Conservation (phyloP, 2,113 vertebrate species). For the Myrmecophaga tridactyla region DNA sequence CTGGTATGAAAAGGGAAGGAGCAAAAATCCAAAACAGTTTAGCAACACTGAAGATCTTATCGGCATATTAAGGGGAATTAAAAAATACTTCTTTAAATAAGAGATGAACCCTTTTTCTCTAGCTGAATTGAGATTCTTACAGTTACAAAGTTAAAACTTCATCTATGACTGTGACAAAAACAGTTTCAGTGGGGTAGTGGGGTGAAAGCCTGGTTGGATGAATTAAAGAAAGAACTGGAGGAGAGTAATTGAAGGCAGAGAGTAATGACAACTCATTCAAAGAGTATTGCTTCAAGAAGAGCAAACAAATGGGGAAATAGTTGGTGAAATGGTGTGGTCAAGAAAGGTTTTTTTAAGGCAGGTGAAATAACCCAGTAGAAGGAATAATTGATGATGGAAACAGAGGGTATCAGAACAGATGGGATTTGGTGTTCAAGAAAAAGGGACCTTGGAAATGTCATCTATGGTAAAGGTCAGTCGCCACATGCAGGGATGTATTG, state of each 20-base stretch:
- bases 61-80: neutral
- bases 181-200: neutral
- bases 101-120: constrained; percentile 15
- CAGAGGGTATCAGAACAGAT: neutral
- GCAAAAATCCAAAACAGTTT: constrained; percentile 50
- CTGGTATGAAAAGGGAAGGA: neutral
- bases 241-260: neutral
- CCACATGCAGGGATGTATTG: neutral
- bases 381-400: neutral
- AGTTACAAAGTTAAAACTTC: constrained; percentile 50
- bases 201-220: neutral
- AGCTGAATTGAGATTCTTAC: constrained; percentile 38
- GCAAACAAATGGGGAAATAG: neutral
- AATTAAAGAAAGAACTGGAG: neutral
- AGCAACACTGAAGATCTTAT: constrained; percentile 15
- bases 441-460: neutral
- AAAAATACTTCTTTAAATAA: neutral
- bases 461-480: neutral
- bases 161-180: neutral
- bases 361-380: neutral
- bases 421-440: neutral
- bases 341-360: neutral
- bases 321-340: neutral
- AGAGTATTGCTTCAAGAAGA: neutral
- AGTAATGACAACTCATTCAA: neutral